phyloP scores from a whole-genome alignment of 2,797 vertebrate species.

The Borostomias antarcticus region DNA sequence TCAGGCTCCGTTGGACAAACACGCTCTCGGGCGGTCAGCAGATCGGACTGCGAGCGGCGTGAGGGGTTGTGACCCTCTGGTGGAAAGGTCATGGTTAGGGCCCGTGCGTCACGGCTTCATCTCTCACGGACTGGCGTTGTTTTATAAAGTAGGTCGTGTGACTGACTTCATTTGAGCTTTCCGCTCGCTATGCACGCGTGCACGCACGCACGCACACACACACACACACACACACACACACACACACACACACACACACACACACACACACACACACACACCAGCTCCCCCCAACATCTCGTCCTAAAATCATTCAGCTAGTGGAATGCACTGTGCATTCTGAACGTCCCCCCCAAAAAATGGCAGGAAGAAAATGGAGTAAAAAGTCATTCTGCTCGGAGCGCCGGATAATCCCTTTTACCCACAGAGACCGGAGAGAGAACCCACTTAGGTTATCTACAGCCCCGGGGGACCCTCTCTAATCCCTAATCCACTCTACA shows the following conservation, averaged over 20 bases:
- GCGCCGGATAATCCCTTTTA: slow-evolving; percentile 75
- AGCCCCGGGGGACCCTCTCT: slow-evolving; percentile 62
- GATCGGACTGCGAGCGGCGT: slow-evolving; percentile 41
- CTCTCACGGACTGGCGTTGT: too few relatives aligned
- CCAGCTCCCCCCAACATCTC: not conserved
- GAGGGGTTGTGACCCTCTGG: not conserved
- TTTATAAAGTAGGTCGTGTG: too few relatives aligned
- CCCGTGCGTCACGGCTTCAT: too few relatives aligned
- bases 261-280: slow-evolving; percentile 36
- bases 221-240: too few relatives aligned
- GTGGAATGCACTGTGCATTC: slow-evolving; percentile 60
- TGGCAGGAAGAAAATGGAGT: slow-evolving; percentile 29
- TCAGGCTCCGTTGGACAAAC: slow-evolving; percentile 53
- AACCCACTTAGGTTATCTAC: slow-evolving; percentile 70
- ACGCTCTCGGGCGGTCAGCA: slow-evolving; percentile 32
- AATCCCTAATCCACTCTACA: slow-evolving; percentile 76
- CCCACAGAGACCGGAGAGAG: slow-evolving; percentile 71
- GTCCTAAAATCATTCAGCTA: slow-evolving; percentile 65
- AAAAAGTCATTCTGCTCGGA: slow-evolving; percentile 63
- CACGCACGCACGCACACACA: too few relatives aligned
- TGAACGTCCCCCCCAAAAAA: slow-evolving; percentile 32
- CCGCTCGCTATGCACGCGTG: too few relatives aligned
- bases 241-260: too few relatives aligned
- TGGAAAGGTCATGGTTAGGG: not conserved
- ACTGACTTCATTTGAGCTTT: too few relatives aligned